Percentiles rank a stretch among this genome's conserved stretches.
Conservation (phyloP, 2,797 vertebrate genomes). For the Sylvilagus floridanus region DNA sequence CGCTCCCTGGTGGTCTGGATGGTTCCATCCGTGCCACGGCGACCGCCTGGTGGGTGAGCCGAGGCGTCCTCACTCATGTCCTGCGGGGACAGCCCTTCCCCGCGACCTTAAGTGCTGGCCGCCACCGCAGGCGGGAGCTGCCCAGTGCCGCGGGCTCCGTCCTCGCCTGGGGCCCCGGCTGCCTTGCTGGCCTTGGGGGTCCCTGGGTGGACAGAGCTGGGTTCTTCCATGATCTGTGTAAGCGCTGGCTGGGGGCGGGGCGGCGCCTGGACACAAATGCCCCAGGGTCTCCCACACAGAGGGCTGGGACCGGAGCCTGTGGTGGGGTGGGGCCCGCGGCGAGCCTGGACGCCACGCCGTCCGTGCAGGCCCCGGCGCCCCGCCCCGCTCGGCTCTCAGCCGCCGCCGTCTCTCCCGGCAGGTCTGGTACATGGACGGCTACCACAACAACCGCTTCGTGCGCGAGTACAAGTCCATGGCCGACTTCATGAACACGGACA, state of each 20-base stretch:
- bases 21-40: background rate
- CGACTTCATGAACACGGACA: slow-evolving; percentile 97
- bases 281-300: background rate
- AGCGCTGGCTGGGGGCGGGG: too few relatives aligned
- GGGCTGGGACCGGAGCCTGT: background rate
- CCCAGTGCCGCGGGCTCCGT: rapidly evolving
- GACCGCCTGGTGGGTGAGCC: background rate
- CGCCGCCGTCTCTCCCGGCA: slow-evolving; percentile 70
- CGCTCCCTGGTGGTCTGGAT: background rate
- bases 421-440: slow-evolving; percentile 99
- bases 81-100: background rate
- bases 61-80: background rate
- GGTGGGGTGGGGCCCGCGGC: too few relatives aligned
- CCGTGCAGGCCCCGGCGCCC: background rate
- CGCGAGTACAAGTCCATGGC: slow-evolving; percentile 97
- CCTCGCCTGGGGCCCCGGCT: rapidly evolving
- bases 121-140: rapidly evolving
- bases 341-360: background rate
- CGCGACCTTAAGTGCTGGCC: background rate
- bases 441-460: slow-evolving; percentile 98
- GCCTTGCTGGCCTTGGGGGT: rapidly evolving
- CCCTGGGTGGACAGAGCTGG: rapidly evolving
- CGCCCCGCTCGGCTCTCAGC: rapidly evolving
- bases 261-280: too few relatives aligned
- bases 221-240: background rate